These are phyloP conservation scores for Tribolium castaneum DNA, from an alignment of 1,140 invertebrate genomes.

Conservation along the genomic window DNA sequence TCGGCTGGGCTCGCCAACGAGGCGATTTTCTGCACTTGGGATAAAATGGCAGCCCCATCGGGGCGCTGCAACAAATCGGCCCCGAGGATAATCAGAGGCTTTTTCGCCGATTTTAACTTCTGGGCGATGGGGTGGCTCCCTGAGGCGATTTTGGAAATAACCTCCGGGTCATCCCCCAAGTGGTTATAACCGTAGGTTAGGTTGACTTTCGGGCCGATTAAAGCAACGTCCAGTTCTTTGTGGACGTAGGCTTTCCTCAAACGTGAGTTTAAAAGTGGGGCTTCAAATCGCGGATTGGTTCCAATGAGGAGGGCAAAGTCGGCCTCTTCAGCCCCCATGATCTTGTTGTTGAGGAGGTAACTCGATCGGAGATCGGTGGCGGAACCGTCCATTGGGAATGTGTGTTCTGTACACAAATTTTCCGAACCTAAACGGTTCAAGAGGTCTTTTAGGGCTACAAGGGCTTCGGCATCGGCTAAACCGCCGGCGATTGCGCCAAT, in stretches of 20 bases:
- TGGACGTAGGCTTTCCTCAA: constrained; percentile 93
- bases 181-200: constrained; percentile 95
- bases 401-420: constrained; percentile 88
- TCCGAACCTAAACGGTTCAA: constrained; percentile 91
- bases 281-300: constrained; percentile 97
- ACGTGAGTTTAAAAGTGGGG: constrained; percentile 96
- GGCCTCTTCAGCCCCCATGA: constrained; percentile 90
- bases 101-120: constrained; percentile 82
- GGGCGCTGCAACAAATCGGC: constrained; percentile 81
- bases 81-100: constrained; percentile 93
- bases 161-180: constrained; percentile 81
- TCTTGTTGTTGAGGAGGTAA: constrained; percentile 92
- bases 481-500: constrained; percentile 91
- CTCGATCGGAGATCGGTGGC: constrained; percentile 91
- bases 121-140: constrained; percentile 82
- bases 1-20: constrained; percentile 64
- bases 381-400: constrained; percentile 84
- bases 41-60: constrained; percentile 83
- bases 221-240: constrained; percentile 83
- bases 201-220: constrained; percentile 93
- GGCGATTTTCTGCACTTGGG: constrained; percentile 79
- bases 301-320: constrained; percentile 95
- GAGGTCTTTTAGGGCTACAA: constrained; percentile 95
- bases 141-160: constrained; percentile 78
- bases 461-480: constrained; percentile 89